phyloP scores from a whole-genome alignment of 2,888 invertebrate species.

The Dione juno region DNA sequence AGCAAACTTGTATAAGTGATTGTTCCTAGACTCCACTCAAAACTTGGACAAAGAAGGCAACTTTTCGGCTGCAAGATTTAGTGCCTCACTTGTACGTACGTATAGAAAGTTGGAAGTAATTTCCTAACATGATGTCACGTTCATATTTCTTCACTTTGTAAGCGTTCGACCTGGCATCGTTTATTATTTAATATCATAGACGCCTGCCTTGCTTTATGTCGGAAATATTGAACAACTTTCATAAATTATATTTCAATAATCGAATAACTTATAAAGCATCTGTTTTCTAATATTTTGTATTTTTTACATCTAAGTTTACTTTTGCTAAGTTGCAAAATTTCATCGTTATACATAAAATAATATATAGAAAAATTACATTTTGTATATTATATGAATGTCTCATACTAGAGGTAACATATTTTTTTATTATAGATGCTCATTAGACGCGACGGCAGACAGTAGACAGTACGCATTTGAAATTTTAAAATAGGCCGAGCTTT shows the following conservation, averaged over 20 bases:
- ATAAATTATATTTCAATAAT: not conserved
- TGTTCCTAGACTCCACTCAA: constrained; percentile 31
- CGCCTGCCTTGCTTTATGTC: not conserved
- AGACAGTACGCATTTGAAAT: constrained; percentile 6
- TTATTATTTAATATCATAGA: constrained; percentile 26
- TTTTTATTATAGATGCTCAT: constrained; percentile 5
- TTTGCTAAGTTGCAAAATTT: too few relatives aligned
- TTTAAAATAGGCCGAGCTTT: constrained; percentile 15
- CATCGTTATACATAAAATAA: too few relatives aligned
- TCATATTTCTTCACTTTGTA: constrained; percentile 36
- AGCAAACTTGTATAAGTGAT: constrained; percentile 35
- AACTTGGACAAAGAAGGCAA: constrained; percentile 40
- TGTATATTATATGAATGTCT: not conserved
- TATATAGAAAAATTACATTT: too few relatives aligned
- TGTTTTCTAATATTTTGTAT: not conserved
- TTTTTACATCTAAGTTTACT: not conserved
- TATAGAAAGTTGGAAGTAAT: constrained; percentile 39
- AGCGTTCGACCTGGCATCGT: constrained; percentile 25
- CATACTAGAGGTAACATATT: not conserved
- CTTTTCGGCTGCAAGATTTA: constrained; percentile 43
- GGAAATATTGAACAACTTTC: not conserved
- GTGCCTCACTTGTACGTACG: constrained; percentile 35
- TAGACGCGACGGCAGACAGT: not conserved
- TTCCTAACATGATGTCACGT: constrained; percentile 37
- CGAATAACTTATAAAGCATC: not conserved